Percentiles rank a stretch among this genome's conserved stretches.
phyloP scores from a whole-genome alignment of 2,888 invertebrate genomes.

The Trachelus stipa region DNA sequence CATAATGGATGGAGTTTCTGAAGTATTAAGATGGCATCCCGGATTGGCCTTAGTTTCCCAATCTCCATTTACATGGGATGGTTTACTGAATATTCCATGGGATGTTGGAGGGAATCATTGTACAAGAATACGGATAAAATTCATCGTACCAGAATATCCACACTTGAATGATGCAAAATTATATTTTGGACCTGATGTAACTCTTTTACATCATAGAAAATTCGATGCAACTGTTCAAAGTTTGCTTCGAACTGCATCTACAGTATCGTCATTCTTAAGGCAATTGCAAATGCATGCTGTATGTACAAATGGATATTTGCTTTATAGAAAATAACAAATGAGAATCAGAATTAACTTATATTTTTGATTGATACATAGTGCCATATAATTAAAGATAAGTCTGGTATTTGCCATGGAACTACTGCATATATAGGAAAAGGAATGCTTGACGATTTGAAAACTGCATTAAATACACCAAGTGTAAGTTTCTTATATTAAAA shows the following conservation, averaged over 20 bases:
- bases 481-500: conserved; percentile 37
- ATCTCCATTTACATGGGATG: conserved; percentile 53
- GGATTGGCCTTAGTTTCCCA: conserved; percentile 50
- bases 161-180: conserved; percentile 41
- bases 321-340: background rate
- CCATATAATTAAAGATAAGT: background rate
- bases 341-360: background rate
- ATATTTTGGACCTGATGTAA: conserved; percentile 48
- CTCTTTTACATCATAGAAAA: conserved; percentile 33
- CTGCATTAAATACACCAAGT: conserved; percentile 39
- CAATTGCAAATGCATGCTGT: conserved; percentile 49
- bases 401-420: background rate
- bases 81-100: conserved; percentile 43
- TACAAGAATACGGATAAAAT: conserved; percentile 45
- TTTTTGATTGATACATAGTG: background rate
- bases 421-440: conserved; percentile 18
- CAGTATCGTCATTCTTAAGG: conserved; percentile 49
- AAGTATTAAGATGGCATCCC: conserved; percentile 51
- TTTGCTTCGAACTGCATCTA: conserved; percentile 37
- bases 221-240: conserved; percentile 40
- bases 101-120: conserved; percentile 32
- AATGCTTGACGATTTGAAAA: conserved; percentile 45
- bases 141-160: conserved; percentile 55
- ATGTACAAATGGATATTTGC: conserved; percentile 18
- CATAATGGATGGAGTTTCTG: conserved; percentile 40